These are phyloP conservation scores for Podocnemis expansa DNA, from an alignment of 2,113 vertebrate species.

Conservation along the genomic window DNA sequence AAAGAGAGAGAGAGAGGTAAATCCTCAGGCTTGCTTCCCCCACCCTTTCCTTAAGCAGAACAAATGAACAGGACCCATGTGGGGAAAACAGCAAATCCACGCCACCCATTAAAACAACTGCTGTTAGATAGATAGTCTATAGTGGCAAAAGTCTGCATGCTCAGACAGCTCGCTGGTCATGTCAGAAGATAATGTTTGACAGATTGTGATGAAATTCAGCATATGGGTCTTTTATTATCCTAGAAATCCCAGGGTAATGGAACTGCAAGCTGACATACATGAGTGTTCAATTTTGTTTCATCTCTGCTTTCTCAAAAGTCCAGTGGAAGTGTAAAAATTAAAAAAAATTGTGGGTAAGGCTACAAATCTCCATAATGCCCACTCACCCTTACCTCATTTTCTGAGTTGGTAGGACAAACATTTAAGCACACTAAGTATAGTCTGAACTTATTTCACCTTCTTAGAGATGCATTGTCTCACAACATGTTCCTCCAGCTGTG, in stretches of 20 bases:
- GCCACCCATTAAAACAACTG: neutral
- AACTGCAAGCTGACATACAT: neutral
- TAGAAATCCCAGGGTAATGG: neutral
- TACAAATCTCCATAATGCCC: neutral
- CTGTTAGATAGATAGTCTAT: neutral
- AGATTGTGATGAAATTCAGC: neutral
- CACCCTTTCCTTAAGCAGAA: neutral
- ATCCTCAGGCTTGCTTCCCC: neutral
- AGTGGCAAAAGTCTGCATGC: neutral
- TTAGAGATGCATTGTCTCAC: neutral
- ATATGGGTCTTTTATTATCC: neutral
- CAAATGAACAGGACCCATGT: neutral
- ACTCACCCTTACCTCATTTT: neutral
- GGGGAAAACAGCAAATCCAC: neutral
- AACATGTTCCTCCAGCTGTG: neutral
- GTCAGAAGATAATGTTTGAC: neutral
- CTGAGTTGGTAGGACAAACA: neutral
- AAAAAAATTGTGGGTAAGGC: neutral
- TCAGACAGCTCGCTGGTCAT: neutral
- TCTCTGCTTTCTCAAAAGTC: neutral
- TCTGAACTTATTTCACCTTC: slow-evolving; percentile 27
- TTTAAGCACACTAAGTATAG: neutral
- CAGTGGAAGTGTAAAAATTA: neutral
- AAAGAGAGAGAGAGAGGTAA: neutral
- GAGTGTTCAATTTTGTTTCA: neutral